Evolutionary conservation across 1,140 invertebrate genomes (phyloP), one percentile per base, ranked within the genome.

Genomic region (Sesamia nonagrioides): DNA sequence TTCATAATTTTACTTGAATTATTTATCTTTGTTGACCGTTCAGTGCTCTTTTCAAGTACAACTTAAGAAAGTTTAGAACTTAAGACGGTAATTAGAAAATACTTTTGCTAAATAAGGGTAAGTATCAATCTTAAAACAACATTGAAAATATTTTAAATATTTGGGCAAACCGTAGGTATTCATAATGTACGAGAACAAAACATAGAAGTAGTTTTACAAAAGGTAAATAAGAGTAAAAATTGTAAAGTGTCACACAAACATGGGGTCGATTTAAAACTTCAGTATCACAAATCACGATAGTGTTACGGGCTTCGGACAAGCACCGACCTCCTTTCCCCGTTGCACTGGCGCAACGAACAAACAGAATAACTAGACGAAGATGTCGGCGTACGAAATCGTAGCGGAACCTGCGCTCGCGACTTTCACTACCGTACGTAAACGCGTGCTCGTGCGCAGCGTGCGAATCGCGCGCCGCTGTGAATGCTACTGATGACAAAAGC

Each of bases 261-360:
- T 84, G 79, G 84, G 79, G 88, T 83, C 80, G 81, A 77, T 86
- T 84, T 84, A 78, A 83, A 82, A 86, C 82, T 75, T 86, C 66
- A 75, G 60, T 74, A 84, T 72, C 89, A 91, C 89, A 89, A 88
- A 87, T 82, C 86, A 86, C 90, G 83, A 68, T 83, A 71, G 88
- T 89, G 84, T 91, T 92, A 89, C 89, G 76, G 84, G 89, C 83
- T 86, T 83, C 77, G 85, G 86, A 83, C 87, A 83, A 85, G 85
- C 85, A 85, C 81, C 91, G 91, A 93, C 93, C 93, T 94, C 93
- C 93, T 94, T 94, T 94, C 92, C 82, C 91, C 80, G 89, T 81
- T 92, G 92, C 91, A 93, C 93, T 93, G 92, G 91, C 93, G 93
- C 93, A 94, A 94, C 85, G 86, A 86, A 89, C 87, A 92, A 93